Conservation (phyloP, 2,797 vertebrate genomes). For the Erethizon dorsatum region DNA sequence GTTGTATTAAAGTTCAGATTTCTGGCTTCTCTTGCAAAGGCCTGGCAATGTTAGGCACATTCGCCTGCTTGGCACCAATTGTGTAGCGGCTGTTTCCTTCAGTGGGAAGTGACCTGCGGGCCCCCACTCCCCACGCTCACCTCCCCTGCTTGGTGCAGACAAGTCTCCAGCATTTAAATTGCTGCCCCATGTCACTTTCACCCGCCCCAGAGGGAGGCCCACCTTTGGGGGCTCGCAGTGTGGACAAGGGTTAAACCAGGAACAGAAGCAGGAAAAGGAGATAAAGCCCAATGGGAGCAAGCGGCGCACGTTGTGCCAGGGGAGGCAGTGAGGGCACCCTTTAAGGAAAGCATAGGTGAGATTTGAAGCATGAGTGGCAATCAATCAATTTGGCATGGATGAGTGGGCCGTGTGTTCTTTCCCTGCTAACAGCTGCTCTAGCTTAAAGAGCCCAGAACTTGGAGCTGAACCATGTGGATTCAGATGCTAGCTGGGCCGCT, state of each 20-base stretch:
- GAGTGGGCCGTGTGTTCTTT: neutral
- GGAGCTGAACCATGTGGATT: neutral
- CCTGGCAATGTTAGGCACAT: neutral
- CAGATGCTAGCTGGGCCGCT: neutral
- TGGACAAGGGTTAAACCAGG: neutral
- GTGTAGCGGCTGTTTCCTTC: neutral
- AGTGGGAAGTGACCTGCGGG: too few relatives aligned
- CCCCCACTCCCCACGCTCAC: accelerated
- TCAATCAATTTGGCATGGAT: neutral
- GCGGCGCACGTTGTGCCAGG: accelerated
- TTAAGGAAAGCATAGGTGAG: neutral
- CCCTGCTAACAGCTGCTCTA: neutral
- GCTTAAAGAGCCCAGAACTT: slow-evolving; percentile 1
- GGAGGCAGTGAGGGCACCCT: neutral
- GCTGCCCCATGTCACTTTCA: neutral
- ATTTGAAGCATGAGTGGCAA: neutral
- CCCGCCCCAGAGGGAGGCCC: neutral
- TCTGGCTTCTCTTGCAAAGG: slow-evolving; percentile 31
- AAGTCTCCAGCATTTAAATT: neutral
- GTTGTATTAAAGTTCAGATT: neutral
- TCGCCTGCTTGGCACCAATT: neutral
- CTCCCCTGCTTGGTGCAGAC: accelerated
- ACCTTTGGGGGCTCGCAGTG: neutral
- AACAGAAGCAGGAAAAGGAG: neutral
- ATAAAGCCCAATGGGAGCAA: neutral